These are phyloP conservation scores for Clunio marinus DNA, from an alignment of 2,888 invertebrate genomes.

Conservation along the genomic window DNA sequence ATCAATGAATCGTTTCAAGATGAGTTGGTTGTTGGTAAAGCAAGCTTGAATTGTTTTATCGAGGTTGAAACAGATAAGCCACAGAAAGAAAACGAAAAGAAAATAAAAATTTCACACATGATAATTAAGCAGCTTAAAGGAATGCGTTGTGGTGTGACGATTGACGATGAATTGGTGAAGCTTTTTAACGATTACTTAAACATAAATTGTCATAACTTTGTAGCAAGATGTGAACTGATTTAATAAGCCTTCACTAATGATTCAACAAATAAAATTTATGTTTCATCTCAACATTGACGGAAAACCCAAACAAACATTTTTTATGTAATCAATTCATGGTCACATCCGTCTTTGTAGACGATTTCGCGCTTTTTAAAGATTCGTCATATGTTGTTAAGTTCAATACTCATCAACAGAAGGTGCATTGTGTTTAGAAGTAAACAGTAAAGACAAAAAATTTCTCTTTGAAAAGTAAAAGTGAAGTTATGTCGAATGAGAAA, in stretches of 20 bases:
- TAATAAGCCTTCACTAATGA: too few relatives aligned
- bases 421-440: too few relatives aligned
- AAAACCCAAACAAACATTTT: slow-evolving; percentile 3
- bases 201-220: neutral
- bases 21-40: too few relatives aligned
- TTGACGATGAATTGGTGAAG: neutral
- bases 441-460: neutral
- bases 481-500: too few relatives aligned
- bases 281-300: neutral
- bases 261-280: too few relatives aligned
- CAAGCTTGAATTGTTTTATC: too few relatives aligned
- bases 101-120: neutral
- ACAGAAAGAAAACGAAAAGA: neutral
- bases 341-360: neutral
- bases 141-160: neutral
- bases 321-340: neutral
- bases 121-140: neutral
- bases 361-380: neutral
- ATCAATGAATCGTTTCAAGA: too few relatives aligned
- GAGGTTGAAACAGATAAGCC: too few relatives aligned
- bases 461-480: slow-evolving; percentile 22
- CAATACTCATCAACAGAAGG: too few relatives aligned
- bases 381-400: slow-evolving; percentile 4
- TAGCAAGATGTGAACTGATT: neutral
- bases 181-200: neutral